Base-by-base conservation (phyloP, 2,113 vertebrate genomes). In the Colius striatus region DNA sequence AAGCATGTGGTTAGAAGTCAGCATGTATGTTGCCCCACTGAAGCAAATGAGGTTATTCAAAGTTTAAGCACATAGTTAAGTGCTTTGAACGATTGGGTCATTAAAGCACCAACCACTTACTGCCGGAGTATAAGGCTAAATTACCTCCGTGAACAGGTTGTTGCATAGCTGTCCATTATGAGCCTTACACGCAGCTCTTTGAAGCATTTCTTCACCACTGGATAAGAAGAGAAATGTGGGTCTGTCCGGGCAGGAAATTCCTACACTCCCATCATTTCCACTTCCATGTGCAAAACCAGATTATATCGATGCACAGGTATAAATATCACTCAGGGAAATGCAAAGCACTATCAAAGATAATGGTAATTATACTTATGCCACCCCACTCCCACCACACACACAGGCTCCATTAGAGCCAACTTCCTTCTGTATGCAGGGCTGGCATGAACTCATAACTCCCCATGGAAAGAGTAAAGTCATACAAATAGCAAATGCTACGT, bases 71-170 rank as follows among this genome's bases (percentile, higher is more conserved):
- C 67, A 62, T 7, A 65, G 90, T 66, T 73, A 92, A 94, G 82
- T 88, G 67, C 82, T 93, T 83, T 92, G 75, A 92, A 85, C 1
- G 19, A 90, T 1, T 77, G 60, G 71, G 86, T 97, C 83, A 77
- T 92, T 92, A 81, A 94, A 95, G 83, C 60, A 86, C 76, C 80
- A 89, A 62, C 79, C 86, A 90, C 80, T 94, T 92, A 90, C 86
- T 92, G 68, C 86, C 43, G 36, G 68, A 90, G 21, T 4, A 55
- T 36, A 43, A 66, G 21, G 61, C 77, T 87, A 45, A 94, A 91
- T 82, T 87, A 65, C 70, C 0, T 0, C 90, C 68, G 36, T 5
- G 82, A 85, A 29, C 77, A 92, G 77, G 70, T 72, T 81, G 78
- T 60, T 89, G 78, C 78, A 41, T 41, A 75, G 82, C 78, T 87